These are phyloP conservation scores for Lithophane semibrunnea DNA, from an alignment of 2,888 invertebrate genomes.

Conservation along the genomic window DNA sequence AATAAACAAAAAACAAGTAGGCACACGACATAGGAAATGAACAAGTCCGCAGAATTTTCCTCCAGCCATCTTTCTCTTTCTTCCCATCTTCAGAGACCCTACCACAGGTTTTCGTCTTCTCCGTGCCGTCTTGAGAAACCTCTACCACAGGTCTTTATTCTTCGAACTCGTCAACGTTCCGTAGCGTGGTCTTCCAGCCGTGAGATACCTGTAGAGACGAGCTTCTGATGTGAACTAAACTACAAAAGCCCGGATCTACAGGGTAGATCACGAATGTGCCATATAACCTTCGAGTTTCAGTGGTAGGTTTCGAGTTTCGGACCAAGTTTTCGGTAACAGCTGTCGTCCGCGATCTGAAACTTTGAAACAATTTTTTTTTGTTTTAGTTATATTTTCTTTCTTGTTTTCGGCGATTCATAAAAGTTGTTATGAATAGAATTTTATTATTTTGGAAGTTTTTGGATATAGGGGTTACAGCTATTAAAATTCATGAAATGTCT, in stretches of 20 bases:
- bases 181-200: conserved; percentile 97
- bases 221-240: conserved; percentile 98
- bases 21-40: not conserved
- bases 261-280: conserved; percentile 99
- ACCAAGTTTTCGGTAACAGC: conserved; percentile 53
- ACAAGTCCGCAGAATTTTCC: conserved; percentile 4
- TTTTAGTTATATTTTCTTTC: conserved; percentile 44
- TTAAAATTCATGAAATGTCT: conserved; percentile 10
- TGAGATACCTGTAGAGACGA: conserved; percentile 99
- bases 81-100: conserved; percentile 19
- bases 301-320: conserved; percentile 54
- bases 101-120: conserved; percentile 36
- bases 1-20: not conserved
- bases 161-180: conserved; percentile 70
- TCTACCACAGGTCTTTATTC: conserved; percentile 48
- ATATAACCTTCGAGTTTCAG: conserved; percentile 75
- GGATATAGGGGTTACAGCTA: conserved; percentile 4
- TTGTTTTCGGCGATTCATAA: conserved; percentile 45
- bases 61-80: not conserved
- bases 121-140: conserved; percentile 23
- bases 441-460: conserved; percentile 34
- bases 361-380: conserved; percentile 56
- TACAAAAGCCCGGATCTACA: conserved; percentile 99
- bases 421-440: conserved; percentile 50
- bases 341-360: conserved; percentile 55